Evolutionary conservation across 2,888 invertebrate species (phyloP).

Genomic region (Chrysopilus asiliformis): DNA sequence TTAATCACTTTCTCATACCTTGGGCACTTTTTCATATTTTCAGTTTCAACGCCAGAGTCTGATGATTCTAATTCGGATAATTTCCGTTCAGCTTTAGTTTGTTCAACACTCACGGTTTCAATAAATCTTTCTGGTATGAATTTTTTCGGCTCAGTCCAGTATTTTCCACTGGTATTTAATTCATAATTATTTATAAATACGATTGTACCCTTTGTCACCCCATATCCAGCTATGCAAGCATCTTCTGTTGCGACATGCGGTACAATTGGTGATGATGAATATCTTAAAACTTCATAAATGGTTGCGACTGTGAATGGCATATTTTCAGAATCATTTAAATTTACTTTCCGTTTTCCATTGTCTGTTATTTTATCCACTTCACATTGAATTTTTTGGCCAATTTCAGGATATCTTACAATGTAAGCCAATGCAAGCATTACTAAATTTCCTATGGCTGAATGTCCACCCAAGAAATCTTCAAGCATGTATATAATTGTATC

Average conservation of each 20-base stretch:
- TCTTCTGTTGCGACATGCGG: conserved; percentile 76
- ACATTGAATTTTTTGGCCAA: conserved; percentile 48
- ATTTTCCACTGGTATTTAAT: conserved; percentile 55
- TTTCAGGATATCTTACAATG: conserved; percentile 50
- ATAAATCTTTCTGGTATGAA: conserved; percentile 69
- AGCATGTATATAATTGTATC: conserved; percentile 69
- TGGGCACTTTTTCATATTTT: conserved; percentile 21
- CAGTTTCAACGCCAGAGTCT: conserved; percentile 45
- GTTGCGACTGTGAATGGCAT: conserved; percentile 75
- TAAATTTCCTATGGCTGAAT: conserved; percentile 75
- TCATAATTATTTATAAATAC: conserved; percentile 76
- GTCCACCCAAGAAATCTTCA: conserved; percentile 79
- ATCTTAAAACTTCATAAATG: conserved; percentile 63
- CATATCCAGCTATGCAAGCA: conserved; percentile 55
- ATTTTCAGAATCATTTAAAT: conserved; percentile 48
- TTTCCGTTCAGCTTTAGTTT: conserved; percentile 18
- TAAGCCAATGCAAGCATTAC: conserved; percentile 63
- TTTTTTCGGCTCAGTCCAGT: conserved; percentile 57
- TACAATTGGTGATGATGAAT: conserved; percentile 76
- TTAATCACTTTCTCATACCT: conserved; percentile 17
- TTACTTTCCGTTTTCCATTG: conserved; percentile 41
- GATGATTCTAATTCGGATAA: conserved; percentile 39
- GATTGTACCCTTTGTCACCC: conserved; percentile 61
- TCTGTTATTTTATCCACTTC: conserved; percentile 45
- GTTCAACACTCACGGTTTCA: conserved; percentile 26